phyloP scores from a whole-genome alignment of 2,888 invertebrate genomes.

The Agrochola macilenta region DNA sequence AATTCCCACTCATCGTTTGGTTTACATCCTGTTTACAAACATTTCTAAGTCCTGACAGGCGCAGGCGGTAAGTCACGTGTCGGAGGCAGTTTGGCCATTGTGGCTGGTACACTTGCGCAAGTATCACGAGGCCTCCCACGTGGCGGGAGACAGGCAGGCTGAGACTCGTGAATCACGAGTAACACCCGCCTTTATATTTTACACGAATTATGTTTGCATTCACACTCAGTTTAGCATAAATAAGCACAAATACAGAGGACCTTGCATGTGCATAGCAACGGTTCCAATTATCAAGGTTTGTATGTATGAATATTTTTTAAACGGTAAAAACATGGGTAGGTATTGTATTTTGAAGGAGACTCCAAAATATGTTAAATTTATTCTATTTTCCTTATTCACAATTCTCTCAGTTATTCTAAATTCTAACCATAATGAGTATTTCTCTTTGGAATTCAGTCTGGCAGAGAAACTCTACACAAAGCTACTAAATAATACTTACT shows the following conservation, averaged over 20 bases:
- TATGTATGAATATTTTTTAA: background rate
- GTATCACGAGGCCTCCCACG: conserved; percentile 71
- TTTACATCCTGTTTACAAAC: conserved; percentile 18
- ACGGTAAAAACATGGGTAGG: conserved; percentile 1
- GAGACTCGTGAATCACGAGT: conserved; percentile 66
- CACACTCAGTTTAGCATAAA: conserved; percentile 26
- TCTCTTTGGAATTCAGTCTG: conserved; percentile 38
- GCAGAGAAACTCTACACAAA: conserved; percentile 45
- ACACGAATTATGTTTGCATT: conserved; percentile 43
- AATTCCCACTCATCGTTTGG: background rate
- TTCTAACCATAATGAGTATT: conserved; percentile 35
- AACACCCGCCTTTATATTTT: conserved; percentile 47
- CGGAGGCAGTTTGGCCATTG: conserved; percentile 40
- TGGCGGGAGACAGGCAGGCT: conserved; percentile 68
- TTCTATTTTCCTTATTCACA: conserved; percentile 18
- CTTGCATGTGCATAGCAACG: conserved; percentile 32
- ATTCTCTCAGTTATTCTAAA: conserved; percentile 16
- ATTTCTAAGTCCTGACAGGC: conserved; percentile 17
- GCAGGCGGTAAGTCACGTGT: conserved; percentile 45
- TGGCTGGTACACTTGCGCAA: conserved; percentile 63
- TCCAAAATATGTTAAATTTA: background rate
- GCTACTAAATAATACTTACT: conserved; percentile 54
- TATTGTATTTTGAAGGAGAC: conserved; percentile 1
- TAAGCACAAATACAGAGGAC: conserved; percentile 25
- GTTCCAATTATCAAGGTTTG: conserved; percentile 2